These are phyloP conservation scores for Danio tinwini DNA, from an alignment of 2,797 vertebrate genomes.

Conservation along the genomic window DNA sequence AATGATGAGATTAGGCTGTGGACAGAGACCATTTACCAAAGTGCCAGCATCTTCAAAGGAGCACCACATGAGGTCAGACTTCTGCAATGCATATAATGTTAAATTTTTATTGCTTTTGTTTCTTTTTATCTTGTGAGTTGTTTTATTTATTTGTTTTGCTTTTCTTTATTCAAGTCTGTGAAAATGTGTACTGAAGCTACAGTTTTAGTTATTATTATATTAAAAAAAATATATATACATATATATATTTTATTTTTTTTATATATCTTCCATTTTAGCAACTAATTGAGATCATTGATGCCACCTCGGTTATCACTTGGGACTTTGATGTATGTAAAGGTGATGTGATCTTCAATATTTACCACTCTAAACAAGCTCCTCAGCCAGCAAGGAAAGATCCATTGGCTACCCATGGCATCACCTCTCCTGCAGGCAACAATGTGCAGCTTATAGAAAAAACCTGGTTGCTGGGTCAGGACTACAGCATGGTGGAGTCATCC, in stretches of 20 bases:
- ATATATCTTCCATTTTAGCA: slow-evolving; percentile 72
- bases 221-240: too few relatives aligned
- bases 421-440: slow-evolving; percentile 89
- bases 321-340: slow-evolving; percentile 99
- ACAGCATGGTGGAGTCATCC: slow-evolving; percentile 96
- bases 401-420: slow-evolving; percentile 88
- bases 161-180: neutral
- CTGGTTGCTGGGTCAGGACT: slow-evolving; percentile 93
- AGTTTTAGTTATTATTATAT: neutral
- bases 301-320: slow-evolving; percentile 97
- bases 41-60: slow-evolving; percentile 96
- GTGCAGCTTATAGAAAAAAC: slow-evolving; percentile 93
- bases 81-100: neutral
- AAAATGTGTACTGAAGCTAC: neutral
- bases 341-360: slow-evolving; percentile 96
- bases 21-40: slow-evolving; percentile 99
- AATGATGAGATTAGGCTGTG: slow-evolving; percentile 93
- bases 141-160: too few relatives aligned
- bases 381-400: slow-evolving; percentile 92
- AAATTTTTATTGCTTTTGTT: neutral
- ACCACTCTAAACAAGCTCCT: slow-evolving; percentile 93
- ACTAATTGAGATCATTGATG: slow-evolving; percentile 93
- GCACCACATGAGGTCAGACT: slow-evolving; percentile 91
- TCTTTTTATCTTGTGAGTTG: neutral
- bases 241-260: neutral